phyloP scores from a whole-genome alignment of 2,797 vertebrate genomes.

The Intellagama lesueurii region DNA sequence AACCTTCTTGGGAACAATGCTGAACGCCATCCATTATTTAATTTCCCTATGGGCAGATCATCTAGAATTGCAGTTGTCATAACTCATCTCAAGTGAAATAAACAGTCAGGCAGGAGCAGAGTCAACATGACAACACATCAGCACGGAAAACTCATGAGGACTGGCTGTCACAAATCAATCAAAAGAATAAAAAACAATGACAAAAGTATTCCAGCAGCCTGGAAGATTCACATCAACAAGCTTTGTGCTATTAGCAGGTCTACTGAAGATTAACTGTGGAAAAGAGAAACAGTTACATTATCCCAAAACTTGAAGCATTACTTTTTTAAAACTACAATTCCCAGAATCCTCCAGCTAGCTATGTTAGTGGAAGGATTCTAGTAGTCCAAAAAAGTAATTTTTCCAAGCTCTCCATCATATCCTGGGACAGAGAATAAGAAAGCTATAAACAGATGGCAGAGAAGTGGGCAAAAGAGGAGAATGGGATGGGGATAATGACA shows the following conservation, averaged over 20 bases:
- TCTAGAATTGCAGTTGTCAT: slow-evolving; percentile 9
- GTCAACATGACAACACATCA: background rate
- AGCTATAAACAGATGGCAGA: slow-evolving; percentile 21
- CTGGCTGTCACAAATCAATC: background rate
- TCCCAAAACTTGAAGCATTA: background rate
- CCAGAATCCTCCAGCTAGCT: too few relatives aligned
- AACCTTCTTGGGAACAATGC: background rate
- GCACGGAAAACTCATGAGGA: background rate
- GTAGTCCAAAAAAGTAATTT: too few relatives aligned
- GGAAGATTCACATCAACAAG: slow-evolving; percentile 17
- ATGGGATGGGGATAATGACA: slow-evolving; percentile 1
- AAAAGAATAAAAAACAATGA: slow-evolving; percentile 4
- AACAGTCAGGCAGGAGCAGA: slow-evolving; percentile 24
- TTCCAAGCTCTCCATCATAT: background rate
- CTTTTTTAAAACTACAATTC: too few relatives aligned
- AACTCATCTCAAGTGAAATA: slow-evolving; percentile 28
- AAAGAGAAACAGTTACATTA: background rate
- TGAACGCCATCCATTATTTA: slow-evolving; percentile 27
- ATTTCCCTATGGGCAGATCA: slow-evolving; percentile 16
- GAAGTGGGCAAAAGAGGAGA: slow-evolving; percentile 16
- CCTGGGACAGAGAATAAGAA: background rate
- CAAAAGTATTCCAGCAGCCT: background rate
- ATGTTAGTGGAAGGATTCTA: too few relatives aligned
- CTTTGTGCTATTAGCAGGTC: slow-evolving; percentile 23
- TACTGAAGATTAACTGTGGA: background rate